Conservation (phyloP, 2,797 vertebrate species). For the Rhinatrema bivittatum region DNA sequence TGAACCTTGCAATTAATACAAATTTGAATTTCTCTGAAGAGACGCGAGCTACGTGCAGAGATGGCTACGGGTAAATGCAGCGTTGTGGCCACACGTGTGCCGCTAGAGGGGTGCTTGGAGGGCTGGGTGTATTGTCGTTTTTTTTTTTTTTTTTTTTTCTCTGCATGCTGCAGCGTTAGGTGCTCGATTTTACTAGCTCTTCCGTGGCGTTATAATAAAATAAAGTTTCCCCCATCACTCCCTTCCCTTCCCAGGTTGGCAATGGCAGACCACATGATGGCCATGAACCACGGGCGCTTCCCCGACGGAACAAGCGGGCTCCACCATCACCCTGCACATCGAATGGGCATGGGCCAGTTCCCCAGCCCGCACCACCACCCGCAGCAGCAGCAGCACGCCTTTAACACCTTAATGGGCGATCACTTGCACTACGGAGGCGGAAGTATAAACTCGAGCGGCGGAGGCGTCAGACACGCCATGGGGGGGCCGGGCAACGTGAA, state of each 20-base stretch:
- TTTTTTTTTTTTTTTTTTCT: too few species aligned
- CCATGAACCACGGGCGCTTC: slow-evolving; percentile 81
- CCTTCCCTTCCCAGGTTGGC: slow-evolving; percentile 57
- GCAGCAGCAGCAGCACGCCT: slow-evolving; percentile 58
- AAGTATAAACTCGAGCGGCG: slow-evolving; percentile 59
- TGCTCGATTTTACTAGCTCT: too few species aligned
- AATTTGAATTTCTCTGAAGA: too few species aligned
- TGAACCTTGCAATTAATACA: too few species aligned
- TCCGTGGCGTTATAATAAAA: too few species aligned
- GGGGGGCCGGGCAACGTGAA: slow-evolving; percentile 64
- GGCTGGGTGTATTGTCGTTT: too few species aligned
- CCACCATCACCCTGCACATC: slow-evolving; percentile 71
- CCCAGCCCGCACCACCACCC: slow-evolving; percentile 67
- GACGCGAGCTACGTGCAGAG: too few species aligned
- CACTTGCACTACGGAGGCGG: slow-evolving; percentile 72
- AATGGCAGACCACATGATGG: slow-evolving; percentile 82
- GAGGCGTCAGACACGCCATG: slow-evolving; percentile 68
- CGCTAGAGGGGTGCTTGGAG: too few species aligned
- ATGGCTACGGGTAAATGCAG: too few species aligned
- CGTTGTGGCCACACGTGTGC: too few species aligned
- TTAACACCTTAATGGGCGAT: slow-evolving; percentile 70
- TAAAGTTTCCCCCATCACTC: too few species aligned
- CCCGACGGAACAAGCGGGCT: slow-evolving; percentile 70
- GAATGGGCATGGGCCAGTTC: slow-evolving; percentile 75
- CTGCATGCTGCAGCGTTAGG: too few species aligned